Base-by-base conservation (phyloP, 1,140 invertebrate genomes). In the Drosophila repleta region DNA sequence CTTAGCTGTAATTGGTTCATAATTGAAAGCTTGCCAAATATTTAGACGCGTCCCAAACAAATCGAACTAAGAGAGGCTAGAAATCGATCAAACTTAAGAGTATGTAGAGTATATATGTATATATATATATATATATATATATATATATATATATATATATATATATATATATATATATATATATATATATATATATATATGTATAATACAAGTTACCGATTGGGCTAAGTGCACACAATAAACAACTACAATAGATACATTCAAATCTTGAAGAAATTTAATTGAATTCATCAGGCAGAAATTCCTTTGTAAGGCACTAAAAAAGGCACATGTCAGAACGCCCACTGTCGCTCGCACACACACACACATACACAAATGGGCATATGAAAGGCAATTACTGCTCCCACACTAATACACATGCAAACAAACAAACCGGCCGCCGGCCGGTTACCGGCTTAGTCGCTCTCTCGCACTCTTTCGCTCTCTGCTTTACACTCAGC, bases 1-100 rank as follows among this genome's bases (percentile, higher is more conserved):
- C n/a, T 26, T 53, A 71, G 35, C 56, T 41, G 55, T 80, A 85
- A 84, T 84, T 85, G 76, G 67, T 61, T 73, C 51, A 80, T 76
- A 74, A 69, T 84, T 69, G 64, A 70, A 74, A 58, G 52, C 73
- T 69, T 37, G 37, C 32, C 41, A 76, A 74, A 84, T 76, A 69
- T 74, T 74, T 57, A 48, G 52, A n/a, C 37, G 20, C 17, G 48
- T 41, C 15, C 15, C 32, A 35, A 35, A 43, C 18, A 55, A 29
- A 46, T n/a, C 29, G n/a, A 11, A 51, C n/a, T 10, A 61, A 52
- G 20, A 21, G 52, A 32, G 35, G 37, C 37, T 13, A 24, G 8
- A 29, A 21, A 49, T 21, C 11, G 15, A 29, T 7, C 26, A 49
- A 17, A 11, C 10, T 10, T 39, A 20, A 67, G 48, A 61, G 65